A percentile compares a stretch with the other conserved stretches of the same genome.
Evolutionary conservation across 2,888 invertebrate species (phyloP).

Genomic region (Parnassius smintheus): DNA sequence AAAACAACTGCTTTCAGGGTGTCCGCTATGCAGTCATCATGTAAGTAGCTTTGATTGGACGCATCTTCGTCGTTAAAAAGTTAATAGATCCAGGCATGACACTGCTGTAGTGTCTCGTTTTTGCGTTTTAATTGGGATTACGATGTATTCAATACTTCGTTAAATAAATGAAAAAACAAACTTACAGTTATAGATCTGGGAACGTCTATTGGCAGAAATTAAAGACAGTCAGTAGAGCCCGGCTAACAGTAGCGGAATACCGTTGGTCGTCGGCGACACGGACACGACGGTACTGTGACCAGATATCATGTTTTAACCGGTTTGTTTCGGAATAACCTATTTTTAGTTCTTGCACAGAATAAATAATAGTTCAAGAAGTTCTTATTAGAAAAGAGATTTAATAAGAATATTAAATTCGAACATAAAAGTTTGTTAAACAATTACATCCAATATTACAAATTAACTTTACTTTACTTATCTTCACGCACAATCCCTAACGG

Average conservation of each 20-base stretch:
- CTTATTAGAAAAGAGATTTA: no score
- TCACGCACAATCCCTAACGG: no score
- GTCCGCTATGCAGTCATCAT: conserved; percentile 2
- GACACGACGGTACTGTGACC: conserved; percentile 31
- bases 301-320: conserved; percentile 30
- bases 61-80: not conserved
- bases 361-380: no score
- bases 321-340: conserved; percentile 36
- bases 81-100: no score
- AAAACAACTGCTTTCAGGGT: not conserved
- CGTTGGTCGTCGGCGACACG: conserved; percentile 46
- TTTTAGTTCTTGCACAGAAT: not conserved
- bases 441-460: no score
- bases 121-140: not conserved
- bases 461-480: no score
- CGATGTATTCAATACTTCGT: conserved; percentile 6
- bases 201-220: conserved; percentile 53
- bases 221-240: conserved; percentile 47
- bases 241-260: conserved; percentile 53
- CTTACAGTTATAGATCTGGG: conserved; percentile 37
- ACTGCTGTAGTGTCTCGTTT: not conserved
- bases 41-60: not conserved
- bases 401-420: no score
- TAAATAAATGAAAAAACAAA: conserved; percentile 4
- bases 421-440: no score